Conservation (phyloP, 1,140 invertebrate genomes). For the Lordiphosa stackelbergi region DNA sequence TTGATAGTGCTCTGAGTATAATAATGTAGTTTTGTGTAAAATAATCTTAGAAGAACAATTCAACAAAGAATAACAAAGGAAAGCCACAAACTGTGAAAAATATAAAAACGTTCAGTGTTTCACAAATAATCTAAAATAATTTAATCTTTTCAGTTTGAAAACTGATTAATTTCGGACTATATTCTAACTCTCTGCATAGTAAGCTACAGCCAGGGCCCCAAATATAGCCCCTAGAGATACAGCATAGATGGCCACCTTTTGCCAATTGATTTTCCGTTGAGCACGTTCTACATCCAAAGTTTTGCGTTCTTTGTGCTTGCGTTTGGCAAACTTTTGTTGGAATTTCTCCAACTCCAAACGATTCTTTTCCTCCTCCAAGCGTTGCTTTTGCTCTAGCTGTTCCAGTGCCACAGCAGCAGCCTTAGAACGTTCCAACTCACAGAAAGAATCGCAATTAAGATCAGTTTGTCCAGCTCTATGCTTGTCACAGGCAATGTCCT, state of each 20-base stretch:
- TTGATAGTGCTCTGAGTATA: too few species aligned
- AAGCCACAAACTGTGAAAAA: too few species aligned
- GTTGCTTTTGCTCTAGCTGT: constrained; percentile 79
- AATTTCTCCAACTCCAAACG: constrained; percentile 84
- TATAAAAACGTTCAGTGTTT: too few species aligned
- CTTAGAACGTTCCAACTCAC: constrained; percentile 79
- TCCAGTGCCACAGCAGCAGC: constrained; percentile 79
- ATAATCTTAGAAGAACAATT: too few species aligned
- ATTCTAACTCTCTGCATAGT: constrained; percentile 58
- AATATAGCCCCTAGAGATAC: constrained; percentile 36
- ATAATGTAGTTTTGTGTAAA: too few species aligned
- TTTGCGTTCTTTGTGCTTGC: constrained; percentile 78
- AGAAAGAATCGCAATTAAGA: constrained; percentile 82
- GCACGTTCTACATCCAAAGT: constrained; percentile 33
- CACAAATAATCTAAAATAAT: too few species aligned
- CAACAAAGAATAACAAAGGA: too few species aligned
- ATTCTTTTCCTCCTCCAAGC: constrained; percentile 82
- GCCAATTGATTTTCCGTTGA: constrained; percentile 53
- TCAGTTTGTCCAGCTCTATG: constrained; percentile 79
- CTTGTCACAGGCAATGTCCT: constrained; percentile 85
- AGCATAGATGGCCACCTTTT: constrained; percentile 36
- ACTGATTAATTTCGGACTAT: too few species aligned
- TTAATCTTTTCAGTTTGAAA: too few species aligned
- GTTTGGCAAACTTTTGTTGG: constrained; percentile 83
- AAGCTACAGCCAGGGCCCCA: constrained; percentile 54